Base-by-base conservation (phyloP, 2,113 vertebrate species). In the Lagopus leucura region DNA sequence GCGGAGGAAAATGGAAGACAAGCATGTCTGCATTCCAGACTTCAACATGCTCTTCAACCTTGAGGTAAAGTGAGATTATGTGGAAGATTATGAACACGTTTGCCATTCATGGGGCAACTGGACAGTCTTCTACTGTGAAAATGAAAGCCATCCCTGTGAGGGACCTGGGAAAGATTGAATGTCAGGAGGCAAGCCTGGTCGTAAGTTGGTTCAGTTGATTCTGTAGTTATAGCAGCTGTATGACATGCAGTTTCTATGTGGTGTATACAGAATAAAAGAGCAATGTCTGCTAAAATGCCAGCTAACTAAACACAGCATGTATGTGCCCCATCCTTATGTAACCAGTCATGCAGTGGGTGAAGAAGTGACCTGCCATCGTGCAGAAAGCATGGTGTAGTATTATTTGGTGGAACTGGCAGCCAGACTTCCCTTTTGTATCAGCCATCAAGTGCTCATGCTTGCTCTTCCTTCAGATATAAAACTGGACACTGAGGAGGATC, bases 1-100 rank as follows among this genome's bases (percentile, higher is more conserved):
- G 99, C 98, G 99, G 67, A 98, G 99, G 95, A 99, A 99, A 97
- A 99, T 99, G 99, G 99, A 99, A 94, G 99, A 99, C 98, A 99
- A 99, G 77, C 99, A 99, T 13, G 97, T 99, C 94, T 99, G 99
- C 97, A 99, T 99, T 95, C 99, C 99, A 0, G 99, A 99, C 97
- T 99, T 99, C 97, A 99, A 99, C 96, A 97, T 98, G 21, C 99
- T 99, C 96, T 99, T 99, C 97, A 99, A 99, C 94, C 94, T 99
- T 3, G 98, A 99, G 98, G 98, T 99, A 97, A 97, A 58, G 47
- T 40, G 78, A 27, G 47, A 14, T 54, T 24, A 17, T 7, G 2
- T 6, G 55, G 75, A 27, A 58, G 38, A 32, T 38, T 42, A 60
- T 4, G 54, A 25, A 6, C 9, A 28, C 36, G 30, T 5, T 6